These are phyloP conservation scores for Sphaeramia orbicularis DNA, from an alignment of 2,797 vertebrate species.

Conservation along the genomic window DNA sequence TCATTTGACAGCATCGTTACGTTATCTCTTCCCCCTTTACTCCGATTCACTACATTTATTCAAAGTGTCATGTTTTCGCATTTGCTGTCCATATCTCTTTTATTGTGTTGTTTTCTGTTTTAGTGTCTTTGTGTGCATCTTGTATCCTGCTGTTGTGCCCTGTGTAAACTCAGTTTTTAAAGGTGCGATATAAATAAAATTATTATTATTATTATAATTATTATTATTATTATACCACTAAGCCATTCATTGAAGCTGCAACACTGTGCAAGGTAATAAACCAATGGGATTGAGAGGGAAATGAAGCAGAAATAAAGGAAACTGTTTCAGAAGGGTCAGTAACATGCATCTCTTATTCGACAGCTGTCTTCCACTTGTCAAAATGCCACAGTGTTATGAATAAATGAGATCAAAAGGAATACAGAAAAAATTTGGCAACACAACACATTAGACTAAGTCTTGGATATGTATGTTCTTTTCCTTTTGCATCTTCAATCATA, in stretches of 20 bases:
- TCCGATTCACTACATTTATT: too few species aligned
- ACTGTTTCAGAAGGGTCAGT: slow-evolving; percentile 22
- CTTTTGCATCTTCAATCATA: too few species aligned
- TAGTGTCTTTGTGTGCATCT: too few species aligned
- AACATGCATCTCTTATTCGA: slow-evolving; percentile 16
- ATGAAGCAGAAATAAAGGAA: slow-evolving; percentile 47
- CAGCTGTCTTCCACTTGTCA: slow-evolving; percentile 18
- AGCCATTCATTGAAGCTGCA: slow-evolving; percentile 21
- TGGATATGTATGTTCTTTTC: slow-evolving; percentile 3
- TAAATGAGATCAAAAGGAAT: slow-evolving; percentile 24
- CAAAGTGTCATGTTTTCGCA: too few species aligned
- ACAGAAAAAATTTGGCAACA: background rate
- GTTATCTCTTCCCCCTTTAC: too few species aligned
- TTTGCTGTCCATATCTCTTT: too few species aligned
- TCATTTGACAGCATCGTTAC: too few species aligned
- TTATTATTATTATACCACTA: slow-evolving; percentile 5
- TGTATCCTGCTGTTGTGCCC: too few species aligned
- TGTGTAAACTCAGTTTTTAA: too few species aligned
- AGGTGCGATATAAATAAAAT: too few species aligned
- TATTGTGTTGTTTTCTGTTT: too few species aligned
- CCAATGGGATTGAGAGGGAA: slow-evolving; percentile 40
- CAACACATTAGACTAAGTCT: slow-evolving; percentile 14
- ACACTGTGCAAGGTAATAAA: slow-evolving; percentile 43
- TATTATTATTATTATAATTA: too few species aligned
- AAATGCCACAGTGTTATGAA: slow-evolving; percentile 20